Conservation (phyloP, 2,113 vertebrate species). For the Otis tarda region DNA sequence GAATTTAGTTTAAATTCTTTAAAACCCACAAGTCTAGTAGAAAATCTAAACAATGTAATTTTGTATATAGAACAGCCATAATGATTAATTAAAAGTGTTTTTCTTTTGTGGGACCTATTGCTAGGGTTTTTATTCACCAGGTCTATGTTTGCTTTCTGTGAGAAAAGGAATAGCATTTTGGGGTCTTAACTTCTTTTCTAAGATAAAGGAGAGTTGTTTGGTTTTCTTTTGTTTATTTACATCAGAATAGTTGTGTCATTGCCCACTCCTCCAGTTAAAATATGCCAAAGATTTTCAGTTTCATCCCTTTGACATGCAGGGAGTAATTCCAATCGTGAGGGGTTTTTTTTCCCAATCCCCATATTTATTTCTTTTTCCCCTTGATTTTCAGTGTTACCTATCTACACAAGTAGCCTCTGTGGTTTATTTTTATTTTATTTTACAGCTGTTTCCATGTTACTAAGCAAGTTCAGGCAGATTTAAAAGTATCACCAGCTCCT, state of each 20-base stretch:
- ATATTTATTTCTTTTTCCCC: not conserved
- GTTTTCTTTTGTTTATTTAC: not conserved
- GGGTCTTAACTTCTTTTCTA: not conserved
- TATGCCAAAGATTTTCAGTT: not conserved
- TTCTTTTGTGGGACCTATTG: not conserved
- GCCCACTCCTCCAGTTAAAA: not conserved
- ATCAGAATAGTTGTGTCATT: not conserved
- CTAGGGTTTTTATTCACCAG: not conserved
- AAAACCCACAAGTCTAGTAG: not conserved
- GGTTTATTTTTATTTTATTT: not conserved
- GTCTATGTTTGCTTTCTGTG: not conserved
- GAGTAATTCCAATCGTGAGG: not conserved
- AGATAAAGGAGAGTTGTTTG: not conserved
- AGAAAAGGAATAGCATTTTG: not conserved
- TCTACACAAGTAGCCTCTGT: not conserved
- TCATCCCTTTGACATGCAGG: not conserved
- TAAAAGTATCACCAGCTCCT: not conserved
- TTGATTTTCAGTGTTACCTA: not conserved
- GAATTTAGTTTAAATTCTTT: not conserved
- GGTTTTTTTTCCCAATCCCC: accelerated
- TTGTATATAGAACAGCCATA: not conserved
- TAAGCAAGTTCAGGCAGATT: not conserved
- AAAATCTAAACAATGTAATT: not conserved
- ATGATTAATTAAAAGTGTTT: not conserved
- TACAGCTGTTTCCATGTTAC: not conserved